Percentiles rank a stretch among this genome's conserved stretches.
Evolutionary conservation across 2,113 vertebrate genomes (phyloP).

Genomic region (Cyanoramphus novaezelandiae): DNA sequence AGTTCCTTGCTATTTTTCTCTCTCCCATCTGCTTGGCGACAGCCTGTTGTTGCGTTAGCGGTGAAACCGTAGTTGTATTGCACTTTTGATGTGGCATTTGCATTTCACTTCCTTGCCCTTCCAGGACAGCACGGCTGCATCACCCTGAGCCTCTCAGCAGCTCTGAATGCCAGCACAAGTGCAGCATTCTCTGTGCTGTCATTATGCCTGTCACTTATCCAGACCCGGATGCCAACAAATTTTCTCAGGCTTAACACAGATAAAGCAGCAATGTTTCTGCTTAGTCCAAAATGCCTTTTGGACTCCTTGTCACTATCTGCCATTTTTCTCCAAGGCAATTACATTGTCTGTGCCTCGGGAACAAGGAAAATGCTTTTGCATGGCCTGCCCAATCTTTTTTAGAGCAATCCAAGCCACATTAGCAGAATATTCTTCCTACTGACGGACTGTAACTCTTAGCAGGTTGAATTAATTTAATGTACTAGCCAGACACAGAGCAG

Average conservation of each 20-base stretch:
- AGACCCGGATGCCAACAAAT: constrained; percentile 67
- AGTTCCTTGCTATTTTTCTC: constrained; percentile 60
- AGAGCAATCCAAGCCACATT: constrained; percentile 33
- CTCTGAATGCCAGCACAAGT: constrained; percentile 64
- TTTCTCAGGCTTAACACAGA: constrained; percentile 70
- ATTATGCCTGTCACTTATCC: constrained; percentile 70
- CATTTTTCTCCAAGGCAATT: constrained; percentile 61
- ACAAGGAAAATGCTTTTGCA: constrained; percentile 42
- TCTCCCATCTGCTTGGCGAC: constrained; percentile 62
- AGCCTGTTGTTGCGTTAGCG: constrained; percentile 28
- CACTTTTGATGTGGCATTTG: constrained; percentile 27
- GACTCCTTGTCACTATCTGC: constrained; percentile 60
- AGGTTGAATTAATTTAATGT: constrained; percentile 66
- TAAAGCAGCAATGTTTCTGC: constrained; percentile 68
- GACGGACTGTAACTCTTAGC: constrained; percentile 11
- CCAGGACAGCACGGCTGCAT: constrained; percentile 28
- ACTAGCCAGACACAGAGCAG: constrained; percentile 49
- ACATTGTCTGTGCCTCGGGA: constrained; percentile 41
- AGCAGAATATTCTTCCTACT: constrained; percentile 53
- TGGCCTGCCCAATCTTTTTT: constrained; percentile 40
- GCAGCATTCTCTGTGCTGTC: constrained; percentile 61
- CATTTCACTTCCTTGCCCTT: constrained; percentile 54
- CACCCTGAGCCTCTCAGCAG: constrained; percentile 25
- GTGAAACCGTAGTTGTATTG: not conserved
- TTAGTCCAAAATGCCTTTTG: constrained; percentile 61